These are phyloP conservation scores for Ictalurus punctatus DNA, from an alignment of 2,113 vertebrate species.

Conservation along the genomic window DNA sequence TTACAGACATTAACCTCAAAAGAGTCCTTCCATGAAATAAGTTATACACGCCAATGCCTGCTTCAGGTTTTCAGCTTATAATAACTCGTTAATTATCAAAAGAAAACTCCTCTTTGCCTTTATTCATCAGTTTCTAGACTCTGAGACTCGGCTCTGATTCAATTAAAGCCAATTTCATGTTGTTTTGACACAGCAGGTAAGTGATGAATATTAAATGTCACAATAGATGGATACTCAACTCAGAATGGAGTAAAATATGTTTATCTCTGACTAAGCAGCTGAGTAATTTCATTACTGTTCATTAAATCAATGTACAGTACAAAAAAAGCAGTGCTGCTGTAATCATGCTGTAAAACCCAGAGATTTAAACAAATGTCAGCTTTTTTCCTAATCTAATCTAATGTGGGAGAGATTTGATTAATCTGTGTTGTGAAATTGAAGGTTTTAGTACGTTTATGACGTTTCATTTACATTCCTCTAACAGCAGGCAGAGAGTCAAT, in stretches of 20 bases:
- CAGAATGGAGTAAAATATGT: background rate
- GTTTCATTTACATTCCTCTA: background rate
- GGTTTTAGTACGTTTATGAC: background rate
- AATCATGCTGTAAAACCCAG: background rate
- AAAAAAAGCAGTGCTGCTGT: background rate
- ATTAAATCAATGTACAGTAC: background rate
- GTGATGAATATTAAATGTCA: slow-evolving; percentile 10
- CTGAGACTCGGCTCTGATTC: background rate
- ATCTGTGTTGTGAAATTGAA: background rate
- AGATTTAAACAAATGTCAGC: background rate
- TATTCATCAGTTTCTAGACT: background rate
- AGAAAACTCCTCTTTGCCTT: background rate
- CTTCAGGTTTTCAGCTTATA: background rate
- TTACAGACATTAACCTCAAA: background rate
- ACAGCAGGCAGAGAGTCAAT: background rate
- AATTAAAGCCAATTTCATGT: slow-evolving; percentile 4
- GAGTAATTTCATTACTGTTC: background rate
- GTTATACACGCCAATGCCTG: background rate
- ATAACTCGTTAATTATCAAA: background rate
- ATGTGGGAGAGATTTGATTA: background rate
- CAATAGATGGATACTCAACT: background rate
- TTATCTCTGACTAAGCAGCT: background rate
- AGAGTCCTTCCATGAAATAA: background rate
- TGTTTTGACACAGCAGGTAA: slow-evolving; percentile 20
- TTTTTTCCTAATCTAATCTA: background rate